Evolutionary conservation across 2,113 vertebrate species (phyloP).

Genomic region (Dasyornis broadbenti): DNA sequence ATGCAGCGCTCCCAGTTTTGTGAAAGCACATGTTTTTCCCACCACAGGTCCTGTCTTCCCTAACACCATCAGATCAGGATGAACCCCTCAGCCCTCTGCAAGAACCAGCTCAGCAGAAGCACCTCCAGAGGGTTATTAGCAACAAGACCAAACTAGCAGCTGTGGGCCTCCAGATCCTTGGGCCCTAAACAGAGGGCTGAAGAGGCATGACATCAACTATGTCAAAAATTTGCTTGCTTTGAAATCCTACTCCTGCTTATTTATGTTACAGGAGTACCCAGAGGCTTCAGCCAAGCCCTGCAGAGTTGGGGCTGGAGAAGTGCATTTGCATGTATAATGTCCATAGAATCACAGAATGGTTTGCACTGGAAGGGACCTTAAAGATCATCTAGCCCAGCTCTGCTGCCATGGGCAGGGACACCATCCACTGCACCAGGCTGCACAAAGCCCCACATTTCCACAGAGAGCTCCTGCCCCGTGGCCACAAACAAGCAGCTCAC

Average conservation of each 20-base stretch:
- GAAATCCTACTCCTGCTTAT: slow-evolving; percentile 35
- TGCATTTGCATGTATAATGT: not conserved
- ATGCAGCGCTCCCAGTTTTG: not conserved
- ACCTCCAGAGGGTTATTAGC: not conserved
- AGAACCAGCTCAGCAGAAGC: not conserved
- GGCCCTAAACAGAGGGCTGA: not conserved
- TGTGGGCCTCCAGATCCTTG: not conserved
- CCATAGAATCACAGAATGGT: not conserved
- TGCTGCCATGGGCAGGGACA: not conserved
- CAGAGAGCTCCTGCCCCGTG: fast-evolving
- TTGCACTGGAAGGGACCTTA: not conserved
- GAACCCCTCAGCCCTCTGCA: not conserved
- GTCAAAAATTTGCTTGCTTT: slow-evolving; percentile 15
- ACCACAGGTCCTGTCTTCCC: not conserved
- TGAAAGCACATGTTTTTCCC: not conserved
- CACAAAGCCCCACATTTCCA: not conserved
- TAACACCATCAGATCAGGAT: not conserved
- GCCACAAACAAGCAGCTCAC: not conserved
- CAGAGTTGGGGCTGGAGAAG: not conserved
- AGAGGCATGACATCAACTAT: not conserved
- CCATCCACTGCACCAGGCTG: not conserved
- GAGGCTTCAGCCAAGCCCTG: not conserved
- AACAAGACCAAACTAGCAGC: slow-evolving; percentile 18
- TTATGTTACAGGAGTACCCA: not conserved
- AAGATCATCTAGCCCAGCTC: not conserved